phyloP scores from a whole-genome alignment of 2,888 invertebrate species.

The Ophion ventricosus region DNA sequence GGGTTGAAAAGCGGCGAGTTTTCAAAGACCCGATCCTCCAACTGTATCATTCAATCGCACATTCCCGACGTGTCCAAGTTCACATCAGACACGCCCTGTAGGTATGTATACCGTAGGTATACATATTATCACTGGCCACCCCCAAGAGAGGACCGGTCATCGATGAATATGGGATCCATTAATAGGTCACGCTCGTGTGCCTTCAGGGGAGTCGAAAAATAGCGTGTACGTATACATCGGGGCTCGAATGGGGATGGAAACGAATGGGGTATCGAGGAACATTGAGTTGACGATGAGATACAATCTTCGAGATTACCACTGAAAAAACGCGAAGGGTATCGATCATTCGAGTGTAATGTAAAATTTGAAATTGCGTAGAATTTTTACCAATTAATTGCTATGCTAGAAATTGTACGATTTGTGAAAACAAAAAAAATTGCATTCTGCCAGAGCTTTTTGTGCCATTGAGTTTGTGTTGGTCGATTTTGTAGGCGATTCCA shows the following conservation, averaged over 20 bases:
- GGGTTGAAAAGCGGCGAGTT: neutral
- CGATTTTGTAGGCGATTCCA: too few relatives aligned
- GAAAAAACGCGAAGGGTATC: neutral
- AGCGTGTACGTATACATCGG: conserved; percentile 4
- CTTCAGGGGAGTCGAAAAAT: conserved; percentile 22
- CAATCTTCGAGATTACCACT: neutral
- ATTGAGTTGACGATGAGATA: neutral
- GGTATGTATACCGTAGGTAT: conserved; percentile 1
- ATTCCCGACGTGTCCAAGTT: neutral
- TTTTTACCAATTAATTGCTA: neutral
- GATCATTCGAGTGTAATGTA: too few relatives aligned
- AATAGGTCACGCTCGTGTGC: conserved; percentile 65
- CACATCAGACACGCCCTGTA: neutral
- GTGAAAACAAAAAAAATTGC: too few relatives aligned
- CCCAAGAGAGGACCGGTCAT: conserved; percentile 44
- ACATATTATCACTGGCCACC: conserved; percentile 45
- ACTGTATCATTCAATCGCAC: neutral
- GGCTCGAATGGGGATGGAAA: conserved; percentile 47
- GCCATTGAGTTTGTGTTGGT: too few relatives aligned
- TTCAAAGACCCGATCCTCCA: neutral
- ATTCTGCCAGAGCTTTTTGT: too few relatives aligned
- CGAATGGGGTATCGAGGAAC: neutral
- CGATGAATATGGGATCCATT: conserved; percentile 65
- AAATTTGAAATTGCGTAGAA: too few relatives aligned
- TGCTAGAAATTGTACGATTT: neutral